These are phyloP conservation scores for Mythimna loreyi DNA, from an alignment of 2,888 invertebrate genomes.

Conservation along the genomic window DNA sequence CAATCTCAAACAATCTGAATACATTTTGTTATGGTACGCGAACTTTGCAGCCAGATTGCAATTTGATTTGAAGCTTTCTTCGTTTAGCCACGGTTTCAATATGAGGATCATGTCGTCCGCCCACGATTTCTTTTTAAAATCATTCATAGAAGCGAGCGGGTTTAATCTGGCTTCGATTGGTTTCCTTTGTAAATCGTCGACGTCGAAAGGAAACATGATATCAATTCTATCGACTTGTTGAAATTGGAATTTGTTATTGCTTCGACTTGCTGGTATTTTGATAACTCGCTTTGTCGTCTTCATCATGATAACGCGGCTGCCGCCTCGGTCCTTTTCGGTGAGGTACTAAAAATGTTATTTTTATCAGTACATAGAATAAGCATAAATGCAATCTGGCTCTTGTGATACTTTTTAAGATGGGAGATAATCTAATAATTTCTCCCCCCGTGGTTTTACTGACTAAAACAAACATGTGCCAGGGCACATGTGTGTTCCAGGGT, in stretches of 20 bases:
- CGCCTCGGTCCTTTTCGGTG: constrained; percentile 90
- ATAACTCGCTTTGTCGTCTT: constrained; percentile 94
- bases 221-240: constrained; percentile 83
- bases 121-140: constrained; percentile 84
- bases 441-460: too few relatives aligned
- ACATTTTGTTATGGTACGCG: constrained; percentile 80
- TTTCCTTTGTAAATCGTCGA: constrained; percentile 76
- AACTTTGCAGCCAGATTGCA: constrained; percentile 85
- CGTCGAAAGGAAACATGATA: constrained; percentile 84
- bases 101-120: constrained; percentile 81
- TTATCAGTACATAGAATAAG: too few relatives aligned
- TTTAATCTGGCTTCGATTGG: constrained; percentile 78
- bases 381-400: too few relatives aligned
- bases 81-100: constrained; percentile 82
- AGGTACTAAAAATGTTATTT: constrained; percentile 84
- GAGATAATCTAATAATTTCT: too few relatives aligned
- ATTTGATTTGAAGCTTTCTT: constrained; percentile 75
- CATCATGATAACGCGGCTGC: constrained; percentile 92
- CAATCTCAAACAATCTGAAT: constrained; percentile 79
- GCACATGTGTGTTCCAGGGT: too few relatives aligned
- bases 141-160: constrained; percentile 77
- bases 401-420: too few relatives aligned
- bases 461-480: too few relatives aligned
- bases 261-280: constrained; percentile 90
- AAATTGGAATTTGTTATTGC: constrained; percentile 82